Conservation (phyloP, 2,888 invertebrate species). For the Tanypteryx hageni region DNA sequence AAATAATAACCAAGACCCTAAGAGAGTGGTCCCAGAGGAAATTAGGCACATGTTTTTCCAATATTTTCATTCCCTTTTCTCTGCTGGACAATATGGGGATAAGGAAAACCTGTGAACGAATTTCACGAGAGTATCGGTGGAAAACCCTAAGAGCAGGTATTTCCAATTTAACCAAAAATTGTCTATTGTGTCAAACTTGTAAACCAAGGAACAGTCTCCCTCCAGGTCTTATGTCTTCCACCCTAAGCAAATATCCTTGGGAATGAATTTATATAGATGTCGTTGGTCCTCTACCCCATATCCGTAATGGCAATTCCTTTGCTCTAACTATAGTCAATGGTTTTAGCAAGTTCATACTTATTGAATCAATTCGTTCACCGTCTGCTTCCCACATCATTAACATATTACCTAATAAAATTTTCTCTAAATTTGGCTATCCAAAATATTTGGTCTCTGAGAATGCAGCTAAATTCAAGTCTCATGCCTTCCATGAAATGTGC, state of each 20-base stretch:
- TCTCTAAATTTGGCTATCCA: slow-evolving; percentile 19
- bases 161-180: background rate
- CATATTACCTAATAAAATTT: background rate
- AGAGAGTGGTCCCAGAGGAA: too few relatives aligned
- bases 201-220: background rate
- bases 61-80: too few relatives aligned
- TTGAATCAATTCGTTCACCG: background rate
- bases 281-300: background rate
- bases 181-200: background rate
- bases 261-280: background rate
- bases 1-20: too few relatives aligned
- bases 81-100: too few relatives aligned
- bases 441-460: slow-evolving; percentile 10
- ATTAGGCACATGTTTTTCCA: too few relatives aligned
- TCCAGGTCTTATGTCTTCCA: background rate
- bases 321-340: background rate
- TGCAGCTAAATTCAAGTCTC: background rate
- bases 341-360: background rate
- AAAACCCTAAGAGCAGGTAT: background rate
- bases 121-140: background rate
- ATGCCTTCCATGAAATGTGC: too few relatives aligned
- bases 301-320: background rate
- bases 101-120: background rate
- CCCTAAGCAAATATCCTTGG: background rate
- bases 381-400: background rate